phyloP scores from a whole-genome alignment of 2,888 invertebrate genomes.

The Cryptus viduatorius region DNA sequence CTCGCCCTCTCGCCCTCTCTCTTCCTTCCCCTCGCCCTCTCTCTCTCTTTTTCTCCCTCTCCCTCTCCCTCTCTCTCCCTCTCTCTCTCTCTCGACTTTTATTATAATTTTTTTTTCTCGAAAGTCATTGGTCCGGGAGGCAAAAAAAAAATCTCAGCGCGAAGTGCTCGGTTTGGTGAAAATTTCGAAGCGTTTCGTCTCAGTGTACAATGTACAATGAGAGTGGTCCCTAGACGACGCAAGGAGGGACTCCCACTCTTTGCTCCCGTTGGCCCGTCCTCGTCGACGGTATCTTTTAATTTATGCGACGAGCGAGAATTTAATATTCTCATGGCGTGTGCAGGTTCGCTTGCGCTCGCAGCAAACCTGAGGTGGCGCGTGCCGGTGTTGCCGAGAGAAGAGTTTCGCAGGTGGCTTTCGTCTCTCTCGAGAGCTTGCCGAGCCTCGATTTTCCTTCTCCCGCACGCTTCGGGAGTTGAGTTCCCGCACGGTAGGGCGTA shows the following conservation, averaged over 20 bases:
- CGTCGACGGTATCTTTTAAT: conserved; percentile 82
- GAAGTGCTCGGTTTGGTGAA: conserved; percentile 25
- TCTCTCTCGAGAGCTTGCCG: conserved; percentile 47
- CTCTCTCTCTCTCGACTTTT: background rate
- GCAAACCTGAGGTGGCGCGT: conserved; percentile 65
- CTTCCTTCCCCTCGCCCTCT: background rate
- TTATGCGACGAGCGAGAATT: conserved; percentile 83
- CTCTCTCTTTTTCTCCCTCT: background rate
- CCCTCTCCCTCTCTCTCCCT: background rate
- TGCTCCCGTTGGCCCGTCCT: conserved; percentile 49
- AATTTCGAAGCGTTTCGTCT: conserved; percentile 33
- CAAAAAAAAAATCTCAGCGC: conserved; percentile 12
- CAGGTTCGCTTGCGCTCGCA: conserved; percentile 75
- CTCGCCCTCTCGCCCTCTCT: background rate
- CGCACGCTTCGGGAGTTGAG: conserved; percentile 44
- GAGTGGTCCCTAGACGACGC: conserved; percentile 55
- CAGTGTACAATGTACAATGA: conserved; percentile 43
- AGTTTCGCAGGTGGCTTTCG: conserved; percentile 53
- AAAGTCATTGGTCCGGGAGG: conserved; percentile 22
- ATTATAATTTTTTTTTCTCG: conserved; percentile 15
- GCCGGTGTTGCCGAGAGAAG: conserved; percentile 58
- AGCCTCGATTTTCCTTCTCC: conserved; percentile 34
- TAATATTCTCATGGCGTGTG: conserved; percentile 82
- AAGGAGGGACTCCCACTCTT: conserved; percentile 22
- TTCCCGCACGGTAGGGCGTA: conserved; percentile 42